phyloP scores from a whole-genome alignment of 2,113 vertebrate species.

The Micronisus gabar region DNA sequence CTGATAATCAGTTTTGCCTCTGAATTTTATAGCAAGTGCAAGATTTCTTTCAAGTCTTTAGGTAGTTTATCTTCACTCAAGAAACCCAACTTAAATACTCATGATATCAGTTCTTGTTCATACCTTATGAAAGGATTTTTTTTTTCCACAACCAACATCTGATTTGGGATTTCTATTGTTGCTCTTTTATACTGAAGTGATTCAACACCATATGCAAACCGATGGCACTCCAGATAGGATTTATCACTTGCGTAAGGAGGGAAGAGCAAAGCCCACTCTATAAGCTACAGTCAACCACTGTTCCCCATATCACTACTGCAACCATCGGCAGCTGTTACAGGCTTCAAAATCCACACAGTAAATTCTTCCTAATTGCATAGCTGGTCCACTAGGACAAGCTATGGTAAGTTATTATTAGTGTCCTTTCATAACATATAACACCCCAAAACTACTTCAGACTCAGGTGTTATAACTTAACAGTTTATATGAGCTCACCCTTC shows the following conservation, averaged over 20 bases:
- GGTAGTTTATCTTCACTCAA: neutral
- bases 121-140: neutral
- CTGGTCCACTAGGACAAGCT: neutral
- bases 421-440: neutral
- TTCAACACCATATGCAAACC: neutral
- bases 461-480: neutral
- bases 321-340: neutral
- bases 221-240: neutral
- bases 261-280: neutral
- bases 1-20: neutral
- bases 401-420: neutral
- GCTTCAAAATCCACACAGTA: neutral
- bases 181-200: neutral
- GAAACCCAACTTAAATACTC: neutral
- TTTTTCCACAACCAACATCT: accelerated
- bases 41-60: neutral
- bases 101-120: neutral
- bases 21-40: neutral
- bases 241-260: neutral
- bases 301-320: neutral
- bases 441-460: neutral
- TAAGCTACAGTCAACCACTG: neutral
- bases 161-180: neutral
- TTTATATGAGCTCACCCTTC: neutral
- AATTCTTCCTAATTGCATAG: neutral